Percentiles rank a stretch among this genome's conserved stretches.
phyloP scores from a whole-genome alignment of 2,113 vertebrate species.

The Falco punctatus region DNA sequence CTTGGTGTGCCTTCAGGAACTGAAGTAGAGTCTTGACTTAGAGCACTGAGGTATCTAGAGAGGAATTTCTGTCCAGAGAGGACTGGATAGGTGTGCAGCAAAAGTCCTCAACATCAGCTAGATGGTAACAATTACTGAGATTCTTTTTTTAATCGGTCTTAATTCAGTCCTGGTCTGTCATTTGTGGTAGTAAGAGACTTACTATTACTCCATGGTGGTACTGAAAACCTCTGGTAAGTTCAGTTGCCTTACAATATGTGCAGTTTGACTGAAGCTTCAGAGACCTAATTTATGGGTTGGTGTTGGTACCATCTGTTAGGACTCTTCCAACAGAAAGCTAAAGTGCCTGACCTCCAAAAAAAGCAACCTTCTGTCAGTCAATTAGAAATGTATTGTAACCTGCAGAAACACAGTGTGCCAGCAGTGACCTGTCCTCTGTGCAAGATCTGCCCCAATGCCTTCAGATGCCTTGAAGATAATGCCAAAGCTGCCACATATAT shows the following conservation, averaged over 20 bases:
- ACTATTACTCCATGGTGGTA: background rate
- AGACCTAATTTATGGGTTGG: background rate
- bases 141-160: background rate
- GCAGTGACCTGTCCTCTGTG: background rate
- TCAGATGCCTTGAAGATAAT: background rate
- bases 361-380: background rate
- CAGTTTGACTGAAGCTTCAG: background rate
- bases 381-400: background rate
- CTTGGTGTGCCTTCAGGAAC: background rate
- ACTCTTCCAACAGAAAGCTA: background rate
- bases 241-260: background rate
- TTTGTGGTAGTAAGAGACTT: background rate
- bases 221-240: background rate
- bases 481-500: background rate
- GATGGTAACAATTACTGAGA: background rate
- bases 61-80: background rate
- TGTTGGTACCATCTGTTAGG: background rate
- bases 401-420: background rate
- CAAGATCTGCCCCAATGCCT: background rate
- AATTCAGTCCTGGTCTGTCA: background rate
- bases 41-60: background rate
- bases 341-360: background rate
- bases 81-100: background rate
- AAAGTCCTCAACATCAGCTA: background rate
- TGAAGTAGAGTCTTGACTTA: background rate